A percentile compares a stretch with the other conserved stretches of the same genome.
phyloP scores from a whole-genome alignment of 2,888 invertebrate species.

The Geophilus truncorum region DNA sequence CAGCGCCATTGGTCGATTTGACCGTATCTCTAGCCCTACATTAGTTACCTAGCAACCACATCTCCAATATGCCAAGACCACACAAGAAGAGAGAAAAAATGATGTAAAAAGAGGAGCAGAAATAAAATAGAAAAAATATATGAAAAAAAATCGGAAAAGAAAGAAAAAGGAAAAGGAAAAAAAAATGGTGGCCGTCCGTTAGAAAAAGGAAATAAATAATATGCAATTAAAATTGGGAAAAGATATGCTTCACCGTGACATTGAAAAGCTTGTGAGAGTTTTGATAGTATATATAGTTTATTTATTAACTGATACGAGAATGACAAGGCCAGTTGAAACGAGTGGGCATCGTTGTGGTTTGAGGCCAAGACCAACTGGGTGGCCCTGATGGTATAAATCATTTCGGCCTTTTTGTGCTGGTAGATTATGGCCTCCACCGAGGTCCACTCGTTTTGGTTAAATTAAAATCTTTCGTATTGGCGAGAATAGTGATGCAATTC shows the following conservation, averaged over 20 bases:
- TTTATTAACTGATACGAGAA: background rate
- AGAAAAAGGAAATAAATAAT: background rate
- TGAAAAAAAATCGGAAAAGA: background rate
- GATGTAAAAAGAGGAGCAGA: constrained; percentile 2
- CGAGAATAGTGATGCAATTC: no score
- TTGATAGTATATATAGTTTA: no score
- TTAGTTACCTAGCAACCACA: constrained; percentile 49
- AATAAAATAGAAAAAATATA: background rate
- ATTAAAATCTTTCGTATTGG: background rate
- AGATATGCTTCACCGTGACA: background rate
- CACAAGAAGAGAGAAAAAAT: constrained; percentile 41
- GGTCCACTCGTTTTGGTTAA: background rate
- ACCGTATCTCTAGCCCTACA: constrained; percentile 38
- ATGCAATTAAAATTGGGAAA: background rate
- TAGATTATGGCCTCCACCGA: background rate
- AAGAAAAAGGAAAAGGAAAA: background rate
- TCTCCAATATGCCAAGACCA: constrained; percentile 48
- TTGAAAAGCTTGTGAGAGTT: background rate
- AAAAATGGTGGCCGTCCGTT: background rate
- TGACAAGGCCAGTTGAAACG: background rate
- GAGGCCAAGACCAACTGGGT: constrained; percentile 12
- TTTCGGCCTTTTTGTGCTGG: background rate
- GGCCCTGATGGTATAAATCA: background rate
- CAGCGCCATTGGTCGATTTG: background rate
- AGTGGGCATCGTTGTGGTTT: background rate